Conservation (phyloP, 2,113 vertebrate species). For the Brachionichthys hirsutus region DNA sequence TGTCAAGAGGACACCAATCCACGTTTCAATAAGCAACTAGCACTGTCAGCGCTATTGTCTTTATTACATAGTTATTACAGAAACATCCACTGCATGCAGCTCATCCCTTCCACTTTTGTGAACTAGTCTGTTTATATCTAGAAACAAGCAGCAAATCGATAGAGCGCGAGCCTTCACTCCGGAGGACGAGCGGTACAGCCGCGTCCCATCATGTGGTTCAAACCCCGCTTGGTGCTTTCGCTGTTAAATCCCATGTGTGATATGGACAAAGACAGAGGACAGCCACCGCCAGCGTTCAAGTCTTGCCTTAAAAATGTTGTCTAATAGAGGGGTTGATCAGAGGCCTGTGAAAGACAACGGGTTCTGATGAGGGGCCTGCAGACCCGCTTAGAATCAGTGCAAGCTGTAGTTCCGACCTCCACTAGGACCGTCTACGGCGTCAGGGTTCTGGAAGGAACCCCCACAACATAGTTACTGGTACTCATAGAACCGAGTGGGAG, state of each 20-base stretch:
- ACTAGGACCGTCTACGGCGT: too few species aligned
- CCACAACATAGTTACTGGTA: background rate
- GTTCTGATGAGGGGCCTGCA: background rate
- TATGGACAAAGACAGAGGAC: background rate
- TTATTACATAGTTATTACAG: too few species aligned
- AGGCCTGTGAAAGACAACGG: background rate
- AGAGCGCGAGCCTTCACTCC: slow-evolving; percentile 32
- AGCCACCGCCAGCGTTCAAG: background rate
- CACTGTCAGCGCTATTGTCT: too few species aligned
- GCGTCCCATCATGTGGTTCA: background rate
- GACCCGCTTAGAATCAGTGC: too few species aligned
- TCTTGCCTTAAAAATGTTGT: background rate
- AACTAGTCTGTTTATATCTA: background rate
- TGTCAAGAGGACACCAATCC: too few species aligned
- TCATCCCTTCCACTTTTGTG: too few species aligned
- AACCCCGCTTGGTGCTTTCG: background rate
- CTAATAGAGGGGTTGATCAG: background rate
- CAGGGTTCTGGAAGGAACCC: background rate
- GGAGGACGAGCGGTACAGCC: slow-evolving; percentile 20
- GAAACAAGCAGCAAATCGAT: slow-evolving; percentile 14
- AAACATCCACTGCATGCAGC: too few species aligned
- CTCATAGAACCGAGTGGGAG: background rate
- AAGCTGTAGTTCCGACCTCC: too few species aligned
- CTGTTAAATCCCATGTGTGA: too few species aligned
- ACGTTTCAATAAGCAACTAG: too few species aligned